Percentiles rank a stretch among this genome's conserved stretches.
Conservation (phyloP, 2,888 invertebrate species). For the Lamproptera curius region DNA sequence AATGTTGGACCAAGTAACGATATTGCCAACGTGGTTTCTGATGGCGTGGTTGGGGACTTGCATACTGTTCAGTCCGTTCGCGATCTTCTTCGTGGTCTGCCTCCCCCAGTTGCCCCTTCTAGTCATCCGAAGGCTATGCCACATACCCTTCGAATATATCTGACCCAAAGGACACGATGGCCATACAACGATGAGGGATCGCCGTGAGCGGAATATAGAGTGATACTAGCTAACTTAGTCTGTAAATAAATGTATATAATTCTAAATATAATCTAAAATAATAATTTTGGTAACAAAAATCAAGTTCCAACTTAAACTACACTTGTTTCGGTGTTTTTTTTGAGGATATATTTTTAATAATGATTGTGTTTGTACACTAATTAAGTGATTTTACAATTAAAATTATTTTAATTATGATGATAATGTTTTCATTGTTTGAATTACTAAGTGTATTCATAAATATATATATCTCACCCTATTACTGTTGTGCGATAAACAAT, state of each 20-base stretch:
- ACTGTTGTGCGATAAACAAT: slow-evolving; percentile 1
- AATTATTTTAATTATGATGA: not conserved
- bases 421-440: too few species aligned
- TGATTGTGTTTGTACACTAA: not conserved
- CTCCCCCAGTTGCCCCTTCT: slow-evolving; percentile 84
- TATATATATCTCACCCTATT: not conserved
- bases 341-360: not conserved
- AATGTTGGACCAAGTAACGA: slow-evolving; percentile 64
- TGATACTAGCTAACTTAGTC: slow-evolving; percentile 24
- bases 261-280: too few species aligned
- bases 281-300: too few species aligned
- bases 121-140: slow-evolving; percentile 80
- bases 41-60: slow-evolving; percentile 81
- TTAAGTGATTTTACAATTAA: not conserved
- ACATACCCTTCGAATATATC: slow-evolving; percentile 82
- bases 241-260: slow-evolving; percentile 26
- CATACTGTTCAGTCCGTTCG: slow-evolving; percentile 82
- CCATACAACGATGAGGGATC: not conserved
- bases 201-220: slow-evolving; percentile 19
- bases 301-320: too few species aligned
- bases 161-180: slow-evolving; percentile 41
- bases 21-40: slow-evolving; percentile 77
- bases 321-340: not conserved
- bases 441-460: too few species aligned
- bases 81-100: slow-evolving; percentile 81